Percentiles rank a stretch among this genome's conserved stretches.
phyloP scores from a whole-genome alignment of 2,797 vertebrate species.

The Heliangelus exortis region DNA sequence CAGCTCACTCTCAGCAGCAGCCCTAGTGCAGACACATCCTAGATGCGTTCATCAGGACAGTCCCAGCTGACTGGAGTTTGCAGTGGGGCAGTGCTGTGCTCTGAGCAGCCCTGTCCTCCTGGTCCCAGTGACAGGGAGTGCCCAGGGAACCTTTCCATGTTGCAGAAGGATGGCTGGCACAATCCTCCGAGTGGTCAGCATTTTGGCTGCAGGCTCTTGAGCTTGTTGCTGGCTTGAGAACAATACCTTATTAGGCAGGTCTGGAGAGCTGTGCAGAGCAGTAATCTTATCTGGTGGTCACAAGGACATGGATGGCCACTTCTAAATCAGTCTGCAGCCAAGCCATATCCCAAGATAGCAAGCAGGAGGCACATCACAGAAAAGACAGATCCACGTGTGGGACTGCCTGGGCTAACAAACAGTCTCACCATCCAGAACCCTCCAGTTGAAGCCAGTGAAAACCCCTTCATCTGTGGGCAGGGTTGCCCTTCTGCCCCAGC shows the following conservation, averaged over 20 bases:
- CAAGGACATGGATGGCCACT: conserved; percentile 53
- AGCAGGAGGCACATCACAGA: background rate
- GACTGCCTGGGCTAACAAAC: background rate
- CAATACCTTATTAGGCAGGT: conserved; percentile 72
- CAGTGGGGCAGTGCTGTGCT: background rate
- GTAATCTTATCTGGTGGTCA: conserved; percentile 76
- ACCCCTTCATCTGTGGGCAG: background rate
- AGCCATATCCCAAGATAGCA: conserved; percentile 68
- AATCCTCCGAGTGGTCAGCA: background rate
- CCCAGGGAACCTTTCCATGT: background rate
- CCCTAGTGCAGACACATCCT: background rate
- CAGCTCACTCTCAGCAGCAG: background rate
- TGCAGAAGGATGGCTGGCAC: conserved; percentile 13
- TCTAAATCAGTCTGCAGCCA: conserved; percentile 69
- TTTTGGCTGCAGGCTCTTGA: background rate
- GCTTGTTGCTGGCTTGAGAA: background rate
- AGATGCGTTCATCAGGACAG: background rate
- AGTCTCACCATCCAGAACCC: background rate
- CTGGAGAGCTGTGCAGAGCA: conserved; percentile 23
- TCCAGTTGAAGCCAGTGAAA: background rate
- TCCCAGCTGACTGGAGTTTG: background rate
- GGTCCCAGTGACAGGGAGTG: background rate
- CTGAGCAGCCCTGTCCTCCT: background rate
- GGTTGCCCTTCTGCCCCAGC: background rate
- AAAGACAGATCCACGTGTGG: background rate